Evolutionary conservation across 1,140 invertebrate genomes (phyloP), one percentile per base, ranked within the genome.

Genomic region (Holcopasites calliopsidis): DNA sequence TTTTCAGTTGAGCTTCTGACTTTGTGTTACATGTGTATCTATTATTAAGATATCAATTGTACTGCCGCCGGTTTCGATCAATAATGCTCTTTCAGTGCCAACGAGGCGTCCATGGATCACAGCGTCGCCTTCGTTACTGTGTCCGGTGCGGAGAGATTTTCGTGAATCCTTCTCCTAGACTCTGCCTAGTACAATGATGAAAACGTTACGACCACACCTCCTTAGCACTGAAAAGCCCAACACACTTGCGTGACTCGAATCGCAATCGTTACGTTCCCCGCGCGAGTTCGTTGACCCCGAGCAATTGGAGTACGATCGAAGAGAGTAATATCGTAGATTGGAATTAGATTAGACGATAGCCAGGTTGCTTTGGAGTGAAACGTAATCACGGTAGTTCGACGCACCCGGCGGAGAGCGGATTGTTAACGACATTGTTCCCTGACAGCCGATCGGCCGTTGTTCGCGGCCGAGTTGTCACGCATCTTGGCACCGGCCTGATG

Each of bases 401-500:
- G 49, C 31, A 61, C 62, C 23, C 6, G 38, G 66, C 11, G 13
- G 38, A 47, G 35, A 55, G 49, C 4, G 42, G 64, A 50, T 73
- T n/a, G 75, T 76, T 80, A 82, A 83, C 35, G 61, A 49, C 55
- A 62, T 71, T 42, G 35, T 84, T 77, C 35, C 77, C 79, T 77
- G 91, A 85, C 92, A 99, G 98, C 89, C 98, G 98, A 79, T 97
- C 97, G 69, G 98, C 98, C 6, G 98, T 99, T 35, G 97, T 99
- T 64, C 94, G 98, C 77, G 98, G 98, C 40, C 94, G 96, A 69
- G 97, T 99, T 44, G 95, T 98, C 44, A 98, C 97, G 31, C 94
- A 95, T 31, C 94, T 98, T 87, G 97, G 97, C 38, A 97, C 96
- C 84, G 97, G 98, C 21, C 92, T 99, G 64, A 96, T 98, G 89